Base-by-base conservation (phyloP, 1,140 invertebrate genomes). In the Acarapis woodi region DNA sequence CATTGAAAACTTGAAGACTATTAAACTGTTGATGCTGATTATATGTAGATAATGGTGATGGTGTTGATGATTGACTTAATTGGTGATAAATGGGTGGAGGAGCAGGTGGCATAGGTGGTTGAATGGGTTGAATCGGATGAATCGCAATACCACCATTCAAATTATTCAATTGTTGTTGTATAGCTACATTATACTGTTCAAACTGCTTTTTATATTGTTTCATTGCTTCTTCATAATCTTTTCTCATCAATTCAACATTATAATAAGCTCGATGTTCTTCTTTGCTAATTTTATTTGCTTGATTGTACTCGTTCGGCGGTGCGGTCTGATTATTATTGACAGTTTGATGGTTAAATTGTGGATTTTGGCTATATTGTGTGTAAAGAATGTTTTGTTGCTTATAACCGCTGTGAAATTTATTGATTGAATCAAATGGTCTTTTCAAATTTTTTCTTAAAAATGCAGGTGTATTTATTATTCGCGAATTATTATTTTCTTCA, bases 251-350 rank as follows among this genome's bases (percentile, higher is more conserved):
- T 57, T 75, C 68, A 14, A 68, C 52, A 16, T 71, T 74, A 56
- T 80, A 83, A 34, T 72, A 53, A 47, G 73, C 67, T 21, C 77
- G 53, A 3, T 73, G 52, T 46, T 76, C 66, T 33, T 67, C 63
- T 52, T 75, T 75, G 1, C 37, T 40, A 20, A 41, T n/a, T 41
- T 41, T 35, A 16, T n/a, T 20, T 15, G 14, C 8, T 12, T 2
- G 3, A 26, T 14, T 30, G 12, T 15, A 6, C 2, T 16, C 10
- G 10, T 2, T 35, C 10, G 10, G 10, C n/a, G 26, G 26, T n/a
- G 19, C 12, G 5, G 28, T 19, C 1, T 20, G 14, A 3, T 34
- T 21, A 10, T 18, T 6, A 21, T 16, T 35, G 15, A 21, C 10
- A 35, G 20, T 35, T 14, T 36, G 10, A 24, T 36, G 10, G 10